Base-by-base conservation (phyloP, 2,113 vertebrate species). In the Actenoides hombroni region DNA sequence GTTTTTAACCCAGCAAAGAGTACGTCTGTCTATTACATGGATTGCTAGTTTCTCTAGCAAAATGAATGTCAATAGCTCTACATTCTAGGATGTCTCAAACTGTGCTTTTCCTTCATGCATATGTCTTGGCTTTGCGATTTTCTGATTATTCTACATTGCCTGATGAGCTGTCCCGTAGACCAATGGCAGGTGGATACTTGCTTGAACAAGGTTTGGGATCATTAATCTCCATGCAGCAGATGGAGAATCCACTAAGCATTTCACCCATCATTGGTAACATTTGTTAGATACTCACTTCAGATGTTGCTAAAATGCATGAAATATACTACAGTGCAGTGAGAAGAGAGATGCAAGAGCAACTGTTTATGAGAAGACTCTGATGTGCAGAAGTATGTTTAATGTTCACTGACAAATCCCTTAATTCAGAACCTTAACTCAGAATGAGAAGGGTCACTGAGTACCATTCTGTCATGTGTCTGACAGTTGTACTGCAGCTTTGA, bases 391-490 rank as follows among this genome's bases (percentile, higher is more conserved):
- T 18, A 8, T 57, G 26, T 77, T 82, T 49, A 57, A 19, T 1
- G 2, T 26, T 86, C 11, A 1, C 39, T 87, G 35, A 40, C 23
- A 74, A 77, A 93, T 16, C 31, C 40, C 24, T 78, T 48, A 71
- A 75, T 95, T 94, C 70, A 71, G 76, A 78, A 73, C 42, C 53
- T 60, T 83, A n/a, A 83, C 51, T 64, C 46, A 16, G 42, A 81
- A 28, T 75, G 42, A 77, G 51, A 88, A 71, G n/a, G n/a, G 51
- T 86, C 71, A 81, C 23, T 54, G 83, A 51, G 13, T 93, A 49
- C n/a, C 17, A 6, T 87, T 95, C 76, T 92, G 39, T 74, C 77
- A 70, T 26, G n/a, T 4, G 1, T 60, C 14, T 95, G 71, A 42
- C 51, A 81, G 28, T 56, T 88, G 31, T 90, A 78, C 28, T 81